Conservation (phyloP, 2,113 vertebrate species). For the Toxotes jaculatrix region DNA sequence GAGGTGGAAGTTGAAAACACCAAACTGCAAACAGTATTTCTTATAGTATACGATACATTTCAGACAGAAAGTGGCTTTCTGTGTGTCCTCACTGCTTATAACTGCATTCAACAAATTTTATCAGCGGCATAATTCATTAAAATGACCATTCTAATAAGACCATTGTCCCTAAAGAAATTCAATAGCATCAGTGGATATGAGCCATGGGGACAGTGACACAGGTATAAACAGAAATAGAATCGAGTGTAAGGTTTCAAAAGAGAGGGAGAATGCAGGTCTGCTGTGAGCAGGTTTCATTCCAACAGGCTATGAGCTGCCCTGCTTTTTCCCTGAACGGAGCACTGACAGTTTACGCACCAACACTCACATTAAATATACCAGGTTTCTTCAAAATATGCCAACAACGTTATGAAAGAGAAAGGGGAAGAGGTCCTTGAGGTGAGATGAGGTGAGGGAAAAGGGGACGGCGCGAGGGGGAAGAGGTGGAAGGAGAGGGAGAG, state of each 20-base stretch:
- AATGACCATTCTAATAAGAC: background rate
- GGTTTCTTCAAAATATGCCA: conserved; percentile 23
- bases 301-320: conserved; percentile 39
- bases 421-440: conserved; percentile 1
- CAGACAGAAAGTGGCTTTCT: background rate
- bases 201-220: conserved; percentile 31
- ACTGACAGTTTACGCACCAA: conserved; percentile 34
- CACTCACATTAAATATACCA: conserved; percentile 29
- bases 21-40: background rate
- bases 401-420: background rate
- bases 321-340: conserved; percentile 21
- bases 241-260: conserved; percentile 44
- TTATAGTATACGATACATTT: background rate
- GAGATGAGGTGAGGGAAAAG: conserved; percentile 20
- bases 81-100: background rate
- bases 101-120: conserved; percentile 1
- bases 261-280: conserved; percentile 27
- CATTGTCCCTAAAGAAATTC: background rate
- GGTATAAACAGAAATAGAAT: conserved; percentile 54
- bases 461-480: background rate
- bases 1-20: background rate
- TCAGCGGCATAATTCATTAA: background rate
- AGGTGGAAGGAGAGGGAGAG: background rate
- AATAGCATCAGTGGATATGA: conserved; percentile 7
- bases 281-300: conserved; percentile 18